Conservation (phyloP, 2,113 vertebrate species). For the Austrofundulus limnaeus region DNA sequence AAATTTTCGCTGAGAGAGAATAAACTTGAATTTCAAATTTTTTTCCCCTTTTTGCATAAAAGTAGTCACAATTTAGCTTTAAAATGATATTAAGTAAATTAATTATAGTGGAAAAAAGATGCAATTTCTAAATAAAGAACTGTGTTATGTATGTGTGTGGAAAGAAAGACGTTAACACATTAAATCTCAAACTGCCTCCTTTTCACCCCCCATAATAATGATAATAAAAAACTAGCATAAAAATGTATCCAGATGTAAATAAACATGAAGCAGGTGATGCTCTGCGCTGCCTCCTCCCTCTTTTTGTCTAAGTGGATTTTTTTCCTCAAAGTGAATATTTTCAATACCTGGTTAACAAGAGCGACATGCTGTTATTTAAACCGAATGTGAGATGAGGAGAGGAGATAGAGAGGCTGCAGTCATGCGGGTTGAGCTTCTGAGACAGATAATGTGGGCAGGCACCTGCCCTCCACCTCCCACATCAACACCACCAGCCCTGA, state of each 20-base stretch:
- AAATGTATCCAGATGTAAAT: background rate
- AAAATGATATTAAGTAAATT: background rate
- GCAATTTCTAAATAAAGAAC: too few species aligned
- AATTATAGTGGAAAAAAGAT: too few species aligned
- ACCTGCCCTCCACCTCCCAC: constrained; percentile 40
- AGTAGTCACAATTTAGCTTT: background rate
- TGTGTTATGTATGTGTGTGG: too few species aligned
- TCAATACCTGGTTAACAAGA: constrained; percentile 13
- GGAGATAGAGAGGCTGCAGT: constrained; percentile 37
- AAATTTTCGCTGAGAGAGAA: background rate
- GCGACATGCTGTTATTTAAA: constrained; percentile 10
- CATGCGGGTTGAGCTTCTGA: constrained; percentile 49
- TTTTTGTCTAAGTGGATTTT: constrained; percentile 4
- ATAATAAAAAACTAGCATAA: background rate
- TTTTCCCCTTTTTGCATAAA: background rate
- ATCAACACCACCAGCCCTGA: constrained; percentile 66
- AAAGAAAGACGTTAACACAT: too few species aligned
- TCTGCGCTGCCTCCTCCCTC: background rate
- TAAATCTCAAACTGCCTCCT: too few species aligned
- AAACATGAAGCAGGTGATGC: background rate
- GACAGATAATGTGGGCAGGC: constrained; percentile 70
- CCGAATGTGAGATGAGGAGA: constrained; percentile 43
- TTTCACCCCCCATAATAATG: too few species aligned
- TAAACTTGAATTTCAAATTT: background rate
- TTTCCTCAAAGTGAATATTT: constrained; percentile 7